Conservation (phyloP, 2,113 vertebrate species). For the Chloebia gouldiae region DNA sequence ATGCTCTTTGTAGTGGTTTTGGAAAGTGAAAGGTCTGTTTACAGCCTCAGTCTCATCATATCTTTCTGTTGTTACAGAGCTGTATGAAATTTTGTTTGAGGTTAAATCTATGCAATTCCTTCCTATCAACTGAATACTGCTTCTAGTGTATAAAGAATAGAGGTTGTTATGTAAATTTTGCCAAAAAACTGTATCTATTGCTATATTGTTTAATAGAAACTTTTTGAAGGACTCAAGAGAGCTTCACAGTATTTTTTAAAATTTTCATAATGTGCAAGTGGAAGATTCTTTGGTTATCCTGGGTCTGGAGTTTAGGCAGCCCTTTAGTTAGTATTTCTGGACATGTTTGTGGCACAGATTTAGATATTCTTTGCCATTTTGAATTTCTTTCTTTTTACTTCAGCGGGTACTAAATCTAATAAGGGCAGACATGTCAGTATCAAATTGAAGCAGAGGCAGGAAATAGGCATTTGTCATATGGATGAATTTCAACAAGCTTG, state of each 20-base stretch:
- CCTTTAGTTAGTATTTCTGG: background rate
- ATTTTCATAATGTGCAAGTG: background rate
- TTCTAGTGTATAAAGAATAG: background rate
- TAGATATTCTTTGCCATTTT: background rate
- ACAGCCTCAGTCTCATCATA: background rate
- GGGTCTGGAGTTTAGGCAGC: background rate
- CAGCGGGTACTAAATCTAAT: background rate
- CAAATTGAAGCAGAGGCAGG: background rate
- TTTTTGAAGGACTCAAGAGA: background rate
- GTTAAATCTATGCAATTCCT: background rate
- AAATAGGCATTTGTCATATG: slow-evolving; percentile 25
- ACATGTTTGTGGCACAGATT: background rate
- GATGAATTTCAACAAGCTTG: slow-evolving; percentile 11
- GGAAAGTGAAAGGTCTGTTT: background rate
- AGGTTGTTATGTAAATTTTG: background rate
- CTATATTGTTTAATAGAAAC: background rate
- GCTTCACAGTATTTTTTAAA: background rate
- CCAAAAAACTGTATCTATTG: background rate
- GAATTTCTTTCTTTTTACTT: slow-evolving; percentile 22
- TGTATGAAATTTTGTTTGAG: background rate
- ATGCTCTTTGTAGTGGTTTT: background rate
- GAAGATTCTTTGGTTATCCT: background rate
- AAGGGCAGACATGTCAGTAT: background rate
- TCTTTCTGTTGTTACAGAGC: background rate
- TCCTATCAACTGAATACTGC: background rate